Base-by-base conservation (phyloP, 2,888 invertebrate species). In the Brachylomia viminalis region DNA sequence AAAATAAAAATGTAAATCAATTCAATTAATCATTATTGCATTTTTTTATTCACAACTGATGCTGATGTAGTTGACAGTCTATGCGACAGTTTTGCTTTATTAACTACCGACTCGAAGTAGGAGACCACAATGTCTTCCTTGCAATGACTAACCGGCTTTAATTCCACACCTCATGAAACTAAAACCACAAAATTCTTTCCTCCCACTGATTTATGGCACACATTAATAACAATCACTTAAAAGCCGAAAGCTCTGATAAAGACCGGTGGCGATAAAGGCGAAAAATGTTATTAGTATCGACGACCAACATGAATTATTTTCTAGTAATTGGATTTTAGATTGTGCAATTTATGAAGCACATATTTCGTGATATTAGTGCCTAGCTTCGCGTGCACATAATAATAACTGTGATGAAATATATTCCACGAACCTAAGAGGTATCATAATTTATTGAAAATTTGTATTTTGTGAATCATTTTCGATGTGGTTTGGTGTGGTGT, bases 251-350 rank as follows among this genome's bases (percentile, higher is more conserved):
- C 49, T 58, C 54, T 69, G 47, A 74, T 70, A 85, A 58, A 77
- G 62, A 64, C 38, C 67, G 54, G 49, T 15, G 52, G 33, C 75
- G n/a, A 20, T 74, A 49, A 71, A 23, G 66, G 33, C 58, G 71
- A 75, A 64, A 79, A 75, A 68, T 66, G 61, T 70, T 68, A 77
- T 87, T 77, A 85, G 79, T 80, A 73, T 77, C 74, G 77, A 70
- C 30, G 58, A 80, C 56, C 69, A 64, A 78, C 74, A 72, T 80
- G 71, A 80, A 77, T 80, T 79, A 79, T 83, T 76, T 68, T 77
- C 75, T 74, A 80, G 72, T 87, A 75, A 86, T 86, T 79, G 87
- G 81, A 74, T 86, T 80, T 74, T 68, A 80, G 78, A 80, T 80
- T 74, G 80, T 75, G 65, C 72, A 54, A 86, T 78, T 83, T 85